A percentile compares a stretch with the other conserved stretches of the same genome.
phyloP scores from a whole-genome alignment of 2,113 vertebrate genomes.

The Donacobius atricapilla region DNA sequence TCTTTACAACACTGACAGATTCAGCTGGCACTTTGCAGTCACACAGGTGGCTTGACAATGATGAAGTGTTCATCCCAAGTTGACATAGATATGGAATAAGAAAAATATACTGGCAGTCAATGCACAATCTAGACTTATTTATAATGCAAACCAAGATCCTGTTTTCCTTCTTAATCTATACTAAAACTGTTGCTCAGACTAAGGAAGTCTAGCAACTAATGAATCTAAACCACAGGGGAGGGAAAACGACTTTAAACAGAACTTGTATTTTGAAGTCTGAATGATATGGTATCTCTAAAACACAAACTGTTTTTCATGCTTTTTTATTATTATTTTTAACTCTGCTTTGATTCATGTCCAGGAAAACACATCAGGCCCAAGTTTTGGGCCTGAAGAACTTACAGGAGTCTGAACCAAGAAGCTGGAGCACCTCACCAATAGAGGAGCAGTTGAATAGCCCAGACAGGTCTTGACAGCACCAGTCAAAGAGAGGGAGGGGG shows the following conservation, averaged over 20 bases:
- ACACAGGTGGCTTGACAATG: not conserved
- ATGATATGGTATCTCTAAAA: constrained; percentile 27
- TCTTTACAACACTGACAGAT: not conserved
- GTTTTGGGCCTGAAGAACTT: not conserved
- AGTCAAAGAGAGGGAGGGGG: not conserved
- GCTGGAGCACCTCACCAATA: not conserved
- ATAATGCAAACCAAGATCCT: constrained; percentile 40
- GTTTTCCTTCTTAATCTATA: constrained; percentile 41
- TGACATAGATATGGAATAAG: not conserved
- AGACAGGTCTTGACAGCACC: constrained; percentile 8
- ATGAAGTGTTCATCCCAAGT: constrained; percentile 4
- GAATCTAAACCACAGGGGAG: constrained; percentile 38
- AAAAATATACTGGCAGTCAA: constrained; percentile 34
- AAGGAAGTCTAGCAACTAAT: constrained; percentile 45
- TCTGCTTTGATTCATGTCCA: constrained; percentile 34
- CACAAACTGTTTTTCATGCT: not conserved
- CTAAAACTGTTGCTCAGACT: constrained; percentile 10
- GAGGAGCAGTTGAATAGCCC: not conserved
- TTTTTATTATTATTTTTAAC: not conserved
- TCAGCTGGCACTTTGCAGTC: not conserved
- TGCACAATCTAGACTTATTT: constrained; percentile 33
- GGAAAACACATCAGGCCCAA: not conserved
- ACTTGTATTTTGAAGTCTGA: constrained; percentile 33
- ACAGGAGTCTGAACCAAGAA: not conserved
- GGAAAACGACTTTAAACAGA: constrained; percentile 48